These are phyloP conservation scores for Lophotis ruficrista DNA, from an alignment of 2,113 vertebrate genomes.

Conservation along the genomic window DNA sequence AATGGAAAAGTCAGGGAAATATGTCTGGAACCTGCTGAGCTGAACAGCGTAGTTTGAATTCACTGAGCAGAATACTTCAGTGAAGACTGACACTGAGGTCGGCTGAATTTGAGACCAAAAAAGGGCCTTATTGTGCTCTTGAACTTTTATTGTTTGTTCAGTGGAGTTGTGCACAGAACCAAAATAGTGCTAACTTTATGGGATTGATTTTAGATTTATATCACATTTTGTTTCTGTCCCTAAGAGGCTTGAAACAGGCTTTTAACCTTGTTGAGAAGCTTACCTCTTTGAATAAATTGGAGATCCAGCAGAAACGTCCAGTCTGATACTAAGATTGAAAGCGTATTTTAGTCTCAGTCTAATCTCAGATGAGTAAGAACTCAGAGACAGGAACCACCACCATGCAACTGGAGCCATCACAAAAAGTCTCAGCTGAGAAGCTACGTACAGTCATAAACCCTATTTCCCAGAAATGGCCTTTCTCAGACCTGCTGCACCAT, in stretches of 20 bases:
- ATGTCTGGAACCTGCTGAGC: not conserved
- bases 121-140: not conserved
- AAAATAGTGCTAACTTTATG: not conserved
- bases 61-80: not conserved
- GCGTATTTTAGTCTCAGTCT: not conserved
- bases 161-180: not conserved
- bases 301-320: not conserved
- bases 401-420: not conserved
- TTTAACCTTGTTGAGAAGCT: not conserved
- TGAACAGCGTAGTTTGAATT: not conserved
- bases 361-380: not conserved
- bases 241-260: not conserved
- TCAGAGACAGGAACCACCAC: not conserved
- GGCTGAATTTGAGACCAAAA: not conserved
- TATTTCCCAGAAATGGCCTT: not conserved
- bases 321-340: not conserved
- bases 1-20: not conserved
- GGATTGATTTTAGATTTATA: not conserved
- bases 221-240: not conserved
- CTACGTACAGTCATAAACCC: not conserved
- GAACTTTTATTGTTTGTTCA: not conserved
- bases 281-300: not conserved
- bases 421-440: not conserved
- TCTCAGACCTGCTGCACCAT: not conserved
- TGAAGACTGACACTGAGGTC: not conserved